phyloP scores from a whole-genome alignment of 2,888 invertebrate genomes.

The Nymphalis urticae region DNA sequence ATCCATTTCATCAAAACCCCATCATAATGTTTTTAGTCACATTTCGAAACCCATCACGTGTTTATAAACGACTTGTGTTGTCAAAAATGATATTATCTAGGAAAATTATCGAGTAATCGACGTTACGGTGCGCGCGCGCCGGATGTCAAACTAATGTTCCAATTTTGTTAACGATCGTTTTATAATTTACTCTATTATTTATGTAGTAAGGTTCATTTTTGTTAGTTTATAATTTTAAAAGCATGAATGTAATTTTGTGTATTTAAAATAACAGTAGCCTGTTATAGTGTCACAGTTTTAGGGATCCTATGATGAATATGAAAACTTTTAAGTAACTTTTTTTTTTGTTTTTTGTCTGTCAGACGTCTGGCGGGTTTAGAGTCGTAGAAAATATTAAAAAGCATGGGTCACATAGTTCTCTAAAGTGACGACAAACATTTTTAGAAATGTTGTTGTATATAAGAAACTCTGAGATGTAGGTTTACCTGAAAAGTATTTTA shows the following conservation, averaged over 20 bases:
- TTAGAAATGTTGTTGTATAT: too few species aligned
- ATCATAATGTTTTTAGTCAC: conserved; percentile 28
- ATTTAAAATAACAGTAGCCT: conserved; percentile 74
- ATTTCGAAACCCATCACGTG: conserved; percentile 30
- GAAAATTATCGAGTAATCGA: conserved; percentile 79
- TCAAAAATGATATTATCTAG: conserved; percentile 75
- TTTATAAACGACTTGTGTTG: conserved; percentile 48
- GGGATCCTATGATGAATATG: conserved; percentile 34
- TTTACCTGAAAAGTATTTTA: too few species aligned
- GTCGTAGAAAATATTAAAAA: too few species aligned
- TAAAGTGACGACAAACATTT: too few species aligned
- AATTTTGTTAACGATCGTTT: conserved; percentile 32
- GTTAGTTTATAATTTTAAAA: conserved; percentile 6
- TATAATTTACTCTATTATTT: conserved; percentile 41
- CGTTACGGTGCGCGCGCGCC: conserved; percentile 74
- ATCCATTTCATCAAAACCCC: conserved; percentile 5
- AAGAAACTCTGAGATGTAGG: too few species aligned
- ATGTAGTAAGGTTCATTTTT: conserved; percentile 18
- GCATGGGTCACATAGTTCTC: too few species aligned
- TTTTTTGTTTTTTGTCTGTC: too few species aligned
- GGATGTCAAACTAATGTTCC: conserved; percentile 70
- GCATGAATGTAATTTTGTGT: conserved; percentile 49
- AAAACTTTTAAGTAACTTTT: neutral
- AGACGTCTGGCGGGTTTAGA: too few species aligned
- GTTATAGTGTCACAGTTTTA: conserved; percentile 76